phyloP scores from a whole-genome alignment of 2,797 vertebrate species.

The Squalus acanthias region DNA sequence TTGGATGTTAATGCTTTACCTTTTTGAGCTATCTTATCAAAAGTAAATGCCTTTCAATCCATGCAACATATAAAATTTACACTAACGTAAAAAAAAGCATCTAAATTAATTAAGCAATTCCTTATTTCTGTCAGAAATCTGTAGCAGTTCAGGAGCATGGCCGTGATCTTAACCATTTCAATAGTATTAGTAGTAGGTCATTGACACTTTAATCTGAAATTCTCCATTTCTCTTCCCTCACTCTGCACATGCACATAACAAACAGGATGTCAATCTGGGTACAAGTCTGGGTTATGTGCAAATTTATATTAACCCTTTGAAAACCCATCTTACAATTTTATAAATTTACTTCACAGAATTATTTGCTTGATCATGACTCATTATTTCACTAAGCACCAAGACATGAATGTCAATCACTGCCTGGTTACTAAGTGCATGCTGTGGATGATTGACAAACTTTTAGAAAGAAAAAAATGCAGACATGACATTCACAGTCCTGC shows the following conservation, averaged over 20 bases:
- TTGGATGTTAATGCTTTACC: background rate
- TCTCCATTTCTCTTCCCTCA: background rate
- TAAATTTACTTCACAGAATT: background rate
- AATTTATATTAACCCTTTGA: background rate
- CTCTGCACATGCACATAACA: background rate
- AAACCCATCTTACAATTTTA: background rate
- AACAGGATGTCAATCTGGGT: background rate
- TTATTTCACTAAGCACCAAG: background rate
- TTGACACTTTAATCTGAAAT: background rate
- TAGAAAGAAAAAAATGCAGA: background rate
- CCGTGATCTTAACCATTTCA: background rate
- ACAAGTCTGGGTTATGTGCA: background rate
- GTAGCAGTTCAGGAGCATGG: background rate
- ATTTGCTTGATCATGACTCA: background rate
- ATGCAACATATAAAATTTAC: too few relatives aligned
- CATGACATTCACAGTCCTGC: background rate
- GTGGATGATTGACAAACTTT: background rate
- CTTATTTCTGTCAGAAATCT: background rate
- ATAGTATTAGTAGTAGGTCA: background rate
- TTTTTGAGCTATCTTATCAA: background rate
- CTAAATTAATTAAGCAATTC: background rate
- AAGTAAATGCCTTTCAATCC: background rate
- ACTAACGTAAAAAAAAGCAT: background rate
- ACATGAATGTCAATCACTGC: background rate
- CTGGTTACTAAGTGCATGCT: background rate